Evolutionary conservation across 2,888 invertebrate genomes (phyloP).

Genomic region (Empis livida): DNA sequence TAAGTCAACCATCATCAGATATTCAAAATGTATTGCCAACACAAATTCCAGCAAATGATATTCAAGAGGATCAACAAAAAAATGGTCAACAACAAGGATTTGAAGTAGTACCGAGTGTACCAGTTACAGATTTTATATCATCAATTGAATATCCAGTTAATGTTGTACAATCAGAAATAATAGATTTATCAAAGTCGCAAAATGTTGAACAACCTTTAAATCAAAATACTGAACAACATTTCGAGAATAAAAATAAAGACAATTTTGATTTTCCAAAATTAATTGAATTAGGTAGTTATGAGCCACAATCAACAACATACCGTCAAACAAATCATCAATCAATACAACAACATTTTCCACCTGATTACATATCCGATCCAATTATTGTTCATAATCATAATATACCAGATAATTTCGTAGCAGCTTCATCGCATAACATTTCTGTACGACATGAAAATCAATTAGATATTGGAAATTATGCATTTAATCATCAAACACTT

Average conservation of each 20-base stretch:
- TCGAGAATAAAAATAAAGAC: not conserved
- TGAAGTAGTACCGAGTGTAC: slow-evolving; percentile 50
- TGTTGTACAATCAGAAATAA: slow-evolving; percentile 42
- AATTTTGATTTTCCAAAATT: slow-evolving; percentile 4
- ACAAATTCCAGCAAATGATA: slow-evolving; percentile 9
- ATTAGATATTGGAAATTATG: slow-evolving; percentile 2
- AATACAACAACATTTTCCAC: slow-evolving; percentile 2
- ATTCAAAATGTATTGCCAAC: slow-evolving; percentile 16
- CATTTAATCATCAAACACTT: not conserved
- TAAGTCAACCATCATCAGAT: slow-evolving; percentile 28
- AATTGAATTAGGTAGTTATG: slow-evolving; percentile 7
- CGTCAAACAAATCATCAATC: not conserved
- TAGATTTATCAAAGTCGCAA: slow-evolving; percentile 50
- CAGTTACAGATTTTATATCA: slow-evolving; percentile 53
- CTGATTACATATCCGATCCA: slow-evolving; percentile 23
- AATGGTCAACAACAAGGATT: slow-evolving; percentile 20
- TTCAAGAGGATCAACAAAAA: not conserved
- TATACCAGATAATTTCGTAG: slow-evolving; percentile 40
- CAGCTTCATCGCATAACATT: slow-evolving; percentile 24
- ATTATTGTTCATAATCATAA: slow-evolving; percentile 27
- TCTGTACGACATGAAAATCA: slow-evolving; percentile 13
- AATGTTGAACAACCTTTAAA: slow-evolving; percentile 31
- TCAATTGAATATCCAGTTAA: slow-evolving; percentile 61
- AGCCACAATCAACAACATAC: not conserved
- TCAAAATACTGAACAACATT: slow-evolving; percentile 6